Evolutionary conservation across 2,113 vertebrate species (phyloP).

Genomic region (Cygnus atratus): DNA sequence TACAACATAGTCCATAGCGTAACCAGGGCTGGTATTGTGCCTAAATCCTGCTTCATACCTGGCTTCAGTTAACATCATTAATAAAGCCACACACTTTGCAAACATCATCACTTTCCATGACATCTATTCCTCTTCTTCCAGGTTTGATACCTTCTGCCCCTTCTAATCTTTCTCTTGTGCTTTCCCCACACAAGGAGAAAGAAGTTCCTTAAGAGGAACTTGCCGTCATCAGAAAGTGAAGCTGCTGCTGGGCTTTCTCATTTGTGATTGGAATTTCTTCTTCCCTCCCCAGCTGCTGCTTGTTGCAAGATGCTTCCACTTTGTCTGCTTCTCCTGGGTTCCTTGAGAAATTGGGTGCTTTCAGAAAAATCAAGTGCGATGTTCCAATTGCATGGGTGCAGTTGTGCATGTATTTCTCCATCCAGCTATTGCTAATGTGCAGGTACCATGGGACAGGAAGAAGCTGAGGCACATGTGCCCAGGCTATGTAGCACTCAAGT

Average conservation of each 20-base stretch:
- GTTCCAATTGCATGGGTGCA: neutral
- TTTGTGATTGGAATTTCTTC: neutral
- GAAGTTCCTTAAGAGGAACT: neutral
- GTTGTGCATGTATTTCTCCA: neutral
- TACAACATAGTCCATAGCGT: rapidly evolving
- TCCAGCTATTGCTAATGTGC: neutral
- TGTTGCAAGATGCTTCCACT: neutral
- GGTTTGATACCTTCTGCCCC: neutral
- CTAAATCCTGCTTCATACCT: neutral
- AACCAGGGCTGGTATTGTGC: neutral
- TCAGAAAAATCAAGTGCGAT: neutral
- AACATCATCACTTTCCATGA: neutral
- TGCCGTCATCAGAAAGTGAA: neutral
- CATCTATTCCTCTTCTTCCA: neutral
- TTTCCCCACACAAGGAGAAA: neutral
- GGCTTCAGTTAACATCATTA: neutral
- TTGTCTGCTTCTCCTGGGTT: neutral
- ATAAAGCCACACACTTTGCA: neutral
- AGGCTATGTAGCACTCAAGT: neutral
- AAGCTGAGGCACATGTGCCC: neutral
- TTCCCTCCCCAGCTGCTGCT: neutral
- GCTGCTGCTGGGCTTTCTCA: neutral
- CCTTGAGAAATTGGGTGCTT: neutral
- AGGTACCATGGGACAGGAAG: neutral
- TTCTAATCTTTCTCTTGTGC: neutral